Conservation (phyloP, 2,797 vertebrate species). For the Austrolebias charrua region DNA sequence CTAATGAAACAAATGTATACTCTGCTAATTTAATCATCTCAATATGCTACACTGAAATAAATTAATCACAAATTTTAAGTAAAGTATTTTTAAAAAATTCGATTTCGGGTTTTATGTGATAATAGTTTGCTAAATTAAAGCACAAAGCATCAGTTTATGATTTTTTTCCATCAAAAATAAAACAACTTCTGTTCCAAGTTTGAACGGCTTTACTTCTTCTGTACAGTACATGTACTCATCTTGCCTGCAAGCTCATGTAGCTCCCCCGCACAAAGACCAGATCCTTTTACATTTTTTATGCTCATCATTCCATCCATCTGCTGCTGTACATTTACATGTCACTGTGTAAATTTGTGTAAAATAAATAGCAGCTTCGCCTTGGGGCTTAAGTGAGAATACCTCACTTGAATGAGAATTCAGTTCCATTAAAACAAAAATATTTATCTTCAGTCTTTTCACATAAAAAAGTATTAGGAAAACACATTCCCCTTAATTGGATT, state of each 20-base stretch:
- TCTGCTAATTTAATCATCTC: too few species aligned
- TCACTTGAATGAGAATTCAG: conserved; percentile 30
- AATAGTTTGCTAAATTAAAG: too few species aligned
- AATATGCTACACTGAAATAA: too few species aligned
- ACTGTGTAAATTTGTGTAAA: conserved; percentile 34
- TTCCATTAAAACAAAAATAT: neutral
- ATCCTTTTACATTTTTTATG: conserved; percentile 25
- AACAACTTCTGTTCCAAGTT: conserved; percentile 15
- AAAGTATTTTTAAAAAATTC: too few species aligned
- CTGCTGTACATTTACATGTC: conserved; percentile 26
- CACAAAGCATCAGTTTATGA: too few species aligned
- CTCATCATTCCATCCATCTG: conserved; percentile 32
- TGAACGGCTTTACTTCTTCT: conserved; percentile 8
- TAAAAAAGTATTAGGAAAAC: too few species aligned
- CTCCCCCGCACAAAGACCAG: conserved; percentile 10
- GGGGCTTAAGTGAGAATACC: conserved; percentile 32
- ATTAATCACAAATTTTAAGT: too few species aligned
- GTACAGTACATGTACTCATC: neutral
- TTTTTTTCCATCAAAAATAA: neutral
- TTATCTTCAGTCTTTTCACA: too few species aligned
- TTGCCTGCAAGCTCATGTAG: conserved; percentile 16
- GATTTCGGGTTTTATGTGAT: too few species aligned
- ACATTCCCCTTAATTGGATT: neutral
- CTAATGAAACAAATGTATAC: too few species aligned
- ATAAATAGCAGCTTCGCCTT: conserved; percentile 32